Evolutionary conservation across 2,797 vertebrate species (phyloP).

Genomic region (Anniella stebbinsi): DNA sequence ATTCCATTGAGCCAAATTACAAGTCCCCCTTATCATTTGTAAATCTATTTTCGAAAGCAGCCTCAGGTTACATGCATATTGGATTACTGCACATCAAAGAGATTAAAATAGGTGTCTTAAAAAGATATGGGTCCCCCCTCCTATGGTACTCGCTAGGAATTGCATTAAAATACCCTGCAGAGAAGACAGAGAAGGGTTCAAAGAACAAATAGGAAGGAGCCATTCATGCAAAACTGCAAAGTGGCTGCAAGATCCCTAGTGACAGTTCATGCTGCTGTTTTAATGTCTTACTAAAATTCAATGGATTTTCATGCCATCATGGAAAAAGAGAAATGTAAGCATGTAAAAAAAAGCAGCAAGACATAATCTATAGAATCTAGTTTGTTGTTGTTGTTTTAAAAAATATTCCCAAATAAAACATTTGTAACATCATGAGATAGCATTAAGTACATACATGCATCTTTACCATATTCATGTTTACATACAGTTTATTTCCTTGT

Average conservation of each 20-base stretch:
- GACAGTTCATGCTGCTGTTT: slow-evolving; percentile 27
- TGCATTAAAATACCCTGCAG: slow-evolving; percentile 62
- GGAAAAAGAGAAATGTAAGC: slow-evolving; percentile 46
- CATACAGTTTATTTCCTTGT: too few species aligned
- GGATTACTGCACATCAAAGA: slow-evolving; percentile 81
- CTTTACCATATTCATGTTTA: neutral
- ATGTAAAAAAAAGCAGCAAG: slow-evolving; percentile 49
- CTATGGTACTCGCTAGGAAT: slow-evolving; percentile 70
- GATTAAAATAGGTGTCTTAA: slow-evolving; percentile 75
- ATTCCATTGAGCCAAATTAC: slow-evolving; percentile 71
- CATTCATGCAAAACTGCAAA: slow-evolving; percentile 46
- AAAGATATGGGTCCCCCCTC: slow-evolving; percentile 77
- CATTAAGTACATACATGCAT: neutral
- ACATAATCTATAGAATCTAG: slow-evolving; percentile 42
- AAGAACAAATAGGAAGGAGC: slow-evolving; percentile 38
- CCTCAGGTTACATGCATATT: slow-evolving; percentile 79
- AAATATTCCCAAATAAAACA: neutral
- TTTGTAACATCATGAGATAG: neutral
- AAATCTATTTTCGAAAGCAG: slow-evolving; percentile 78
- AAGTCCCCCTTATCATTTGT: slow-evolving; percentile 73
- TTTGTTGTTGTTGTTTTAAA: slow-evolving; percentile 27
- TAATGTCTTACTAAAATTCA: slow-evolving; percentile 59
- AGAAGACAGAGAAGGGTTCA: slow-evolving; percentile 47
- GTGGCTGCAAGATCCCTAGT: slow-evolving; percentile 48
- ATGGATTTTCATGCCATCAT: slow-evolving; percentile 42